Evolutionary conservation across 2,888 invertebrate genomes (phyloP), one percentile per base, ranked within the genome.

Genomic region (Troides helena): DNA sequence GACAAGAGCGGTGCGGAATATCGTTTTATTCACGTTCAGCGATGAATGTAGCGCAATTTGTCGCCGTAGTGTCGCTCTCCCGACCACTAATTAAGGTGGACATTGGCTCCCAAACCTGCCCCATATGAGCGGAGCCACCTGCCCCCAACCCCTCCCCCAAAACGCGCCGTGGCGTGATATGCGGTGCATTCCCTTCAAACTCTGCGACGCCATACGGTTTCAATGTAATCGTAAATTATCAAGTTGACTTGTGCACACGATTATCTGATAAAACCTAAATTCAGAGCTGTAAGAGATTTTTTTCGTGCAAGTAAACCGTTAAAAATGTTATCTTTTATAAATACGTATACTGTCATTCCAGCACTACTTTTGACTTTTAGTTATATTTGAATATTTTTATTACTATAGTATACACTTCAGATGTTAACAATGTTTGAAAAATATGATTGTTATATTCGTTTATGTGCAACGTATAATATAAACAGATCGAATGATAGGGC

Each of bases 81-180:
- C 81, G 83, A 21, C 85, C 85, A 88, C 89, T 89, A 88, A 90
- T 90, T 89, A 89, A 88, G 84, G 83, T 82, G 84, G 82, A 86
- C 88, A 86, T 87, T 87, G 83, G 80, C 81, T 85, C 85, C 87
- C 86, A 85, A 88, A 88, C 85, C 84, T 84, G 85, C 81, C 79
- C 39, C 10, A 7, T 12, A 46, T 46, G 46, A 12, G 78, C 82
- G 79, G 81, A 76, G 14, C 77, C 78, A 79, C 78, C 69, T 58
- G 46, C 62, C 57, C 61, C 56, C 62, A 62, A n/a, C 56, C 57
- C 56, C 53, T 60, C 60, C 46, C 57, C 57, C 61, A 36, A 30
- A 46, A 25, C 30, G 39, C 14, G 46, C 46, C 58, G 10, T 25
- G 25, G 43, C 61, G 46, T 65, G 61, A 69, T 61, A 69, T 65